Evolutionary conservation across 2,888 invertebrate genomes (phyloP), one percentile per base, ranked within the genome.

Genomic region (Lepidochrysops patricia): DNA sequence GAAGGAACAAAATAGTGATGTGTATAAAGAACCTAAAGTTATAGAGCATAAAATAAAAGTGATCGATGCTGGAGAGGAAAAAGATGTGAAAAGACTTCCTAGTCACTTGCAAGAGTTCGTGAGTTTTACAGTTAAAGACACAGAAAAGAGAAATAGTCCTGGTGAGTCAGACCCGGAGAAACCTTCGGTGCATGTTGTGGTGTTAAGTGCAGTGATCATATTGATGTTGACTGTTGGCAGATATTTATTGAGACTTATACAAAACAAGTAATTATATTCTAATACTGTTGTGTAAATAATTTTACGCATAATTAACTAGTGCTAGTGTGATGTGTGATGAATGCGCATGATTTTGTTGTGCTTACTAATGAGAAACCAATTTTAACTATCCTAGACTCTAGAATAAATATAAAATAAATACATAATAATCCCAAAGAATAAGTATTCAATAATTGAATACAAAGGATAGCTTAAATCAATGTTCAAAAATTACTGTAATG

Each of bases 61-160:
- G 59, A 91, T 94, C 52, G 93, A 94, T 73, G 93, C 93, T 62
- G 74, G 90, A 70, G 72, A 91, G 80, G 90, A 91, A 72, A 91
- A 90, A 62, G 92, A 92, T 70, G 87, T 92, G 50, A 88, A 89
- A 60, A 91, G 91, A 63, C 87, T 96, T 63, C 96, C 96, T 4
- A 93, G 90, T 71, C 96, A 96, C 80, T 89, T 96, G 72, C 93
- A 93, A 73, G 96, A 96, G 72, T 95, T 96, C 75, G 92, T 95
- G 69, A 91, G 90, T 73, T 92, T 93, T 70, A 90, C 91, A 43
- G 79, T 83, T 34, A 84, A 83, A 65, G 88, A 89, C 67, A 85
- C 89, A 69, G 85, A 88, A 66, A 88, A 90, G 69, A 90, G 90
- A 82, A 89, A 79, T 66, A 75, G 76, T 66, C 81, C 87, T 70